A percentile compares a stretch with the other conserved stretches of the same genome.
Conservation (phyloP, 2,888 invertebrate genomes). For the Camptogramma bilineatum region DNA sequence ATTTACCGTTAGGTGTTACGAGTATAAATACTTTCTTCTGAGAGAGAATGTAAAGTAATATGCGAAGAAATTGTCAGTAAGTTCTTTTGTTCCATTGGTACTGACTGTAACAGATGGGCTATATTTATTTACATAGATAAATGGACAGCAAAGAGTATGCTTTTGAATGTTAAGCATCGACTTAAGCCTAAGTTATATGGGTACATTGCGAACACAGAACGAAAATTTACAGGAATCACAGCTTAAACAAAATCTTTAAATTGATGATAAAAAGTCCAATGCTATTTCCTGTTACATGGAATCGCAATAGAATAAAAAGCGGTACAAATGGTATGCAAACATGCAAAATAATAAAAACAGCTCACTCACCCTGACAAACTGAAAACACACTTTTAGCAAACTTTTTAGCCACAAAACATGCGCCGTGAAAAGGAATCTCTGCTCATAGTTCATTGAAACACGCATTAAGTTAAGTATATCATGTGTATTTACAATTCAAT, state of each 20-base stretch:
- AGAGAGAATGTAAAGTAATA: too few species aligned
- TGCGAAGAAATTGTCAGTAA: too few species aligned
- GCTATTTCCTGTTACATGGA: conserved; percentile 6
- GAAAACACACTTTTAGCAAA: conserved; percentile 27
- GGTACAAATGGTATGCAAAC: conserved; percentile 38
- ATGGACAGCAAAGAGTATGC: too few species aligned
- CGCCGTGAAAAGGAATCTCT: conserved; percentile 64
- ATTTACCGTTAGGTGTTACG: too few species aligned
- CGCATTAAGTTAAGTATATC: conserved; percentile 60
- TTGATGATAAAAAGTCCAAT: background rate
- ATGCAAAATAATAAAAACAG: conserved; percentile 38
- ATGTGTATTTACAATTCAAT: conserved; percentile 55
- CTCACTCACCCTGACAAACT: conserved; percentile 27
- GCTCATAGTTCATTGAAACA: conserved; percentile 62
- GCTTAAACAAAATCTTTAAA: background rate
- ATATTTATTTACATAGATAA: too few species aligned
- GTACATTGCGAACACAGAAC: background rate
- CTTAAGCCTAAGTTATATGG: background rate
- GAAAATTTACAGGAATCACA: background rate
- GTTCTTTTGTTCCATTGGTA: too few species aligned
- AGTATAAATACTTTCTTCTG: too few species aligned
- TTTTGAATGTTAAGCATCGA: too few species aligned
- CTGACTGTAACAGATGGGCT: too few species aligned
- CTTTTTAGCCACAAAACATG: conserved; percentile 37
- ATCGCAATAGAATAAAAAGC: conserved; percentile 8